Evolutionary conservation across 2,797 vertebrate genomes (phyloP), one percentile per base, ranked within the genome.

Genomic region (Meriones psammophilus): DNA sequence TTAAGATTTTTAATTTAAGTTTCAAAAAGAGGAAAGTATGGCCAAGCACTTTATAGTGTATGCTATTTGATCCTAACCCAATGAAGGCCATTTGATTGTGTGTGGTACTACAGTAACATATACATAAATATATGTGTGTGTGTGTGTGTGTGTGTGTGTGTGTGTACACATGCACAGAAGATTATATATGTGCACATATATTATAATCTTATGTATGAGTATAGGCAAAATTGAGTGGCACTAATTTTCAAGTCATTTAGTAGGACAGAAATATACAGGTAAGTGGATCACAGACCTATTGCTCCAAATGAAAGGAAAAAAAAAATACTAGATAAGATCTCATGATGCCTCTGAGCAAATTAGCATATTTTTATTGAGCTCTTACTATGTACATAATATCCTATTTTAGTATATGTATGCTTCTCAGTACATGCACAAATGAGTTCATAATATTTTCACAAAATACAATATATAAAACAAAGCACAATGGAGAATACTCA

Each of bases 1-100:
- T 78, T 66, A 66, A 68, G 20, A 94, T 94, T 94, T 92, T 26
- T 92, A 36, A 42, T 30, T 81, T 54, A 10, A 79, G 64, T 81
- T 80, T 77, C 50, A 50, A 74, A 88, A 81, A 50, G 39, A 77
- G n/a, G 33, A 46, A 85, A 77, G 89, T 62, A 77, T 30, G 20
- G 30, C 22, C 33, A 80, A 80, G 33, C 24, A n/a, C 12, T 6
- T 58, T 74, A n/a, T 80, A 33, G 15, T 33, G 54, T 22, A 13
- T 50, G 71, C 8, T 86, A 28, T 66, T 39, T 94, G 15, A 92
- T 78, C 33, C 22, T 93, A 93, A 5, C 26, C 56, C 39, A 88
- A 4, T 18, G 22, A 22, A 74, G 15, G 5, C 7, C 54, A 81
- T 89, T 92, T 30, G 14, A 46, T 20, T 60, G 28, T 71, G 56